Base-by-base conservation (phyloP, 2,797 vertebrate species). In the Neomorphus geoffroyi region DNA sequence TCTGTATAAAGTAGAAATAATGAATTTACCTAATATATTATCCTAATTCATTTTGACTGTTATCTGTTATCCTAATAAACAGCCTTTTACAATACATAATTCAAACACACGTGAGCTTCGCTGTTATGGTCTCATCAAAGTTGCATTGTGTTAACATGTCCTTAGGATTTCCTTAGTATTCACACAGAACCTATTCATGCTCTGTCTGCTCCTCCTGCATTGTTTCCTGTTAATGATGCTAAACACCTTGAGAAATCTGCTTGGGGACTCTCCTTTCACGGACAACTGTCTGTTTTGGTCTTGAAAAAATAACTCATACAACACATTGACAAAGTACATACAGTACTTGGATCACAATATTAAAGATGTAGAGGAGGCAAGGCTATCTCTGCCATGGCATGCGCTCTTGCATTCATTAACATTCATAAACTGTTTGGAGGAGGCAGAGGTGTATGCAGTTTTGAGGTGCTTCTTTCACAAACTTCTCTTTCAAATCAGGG, bases 91-190 rank as follows among this genome's bases (percentile, higher is more conserved):
- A 75, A 75, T 73, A 56, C 4, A 9, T 65, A 93, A 35, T 87
- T 61, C 74, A 81, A 92, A 73, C 62, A 69, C 11, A 23, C 74
- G 32, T 73, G 69, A 92, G 86, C 32, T 88, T 95, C 82, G 66
- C 35, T 81, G 8, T 83, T 93, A 73, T 1, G 56, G 86, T 96
- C 32, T 92, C 93, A 94, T 65, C 73, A 87, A 86, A 77, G 62
- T 90, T 95, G 45, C 70, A 72, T 66, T 93, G 54, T 95, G 41
- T 88, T 96, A 91, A 82, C 57, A 69, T 91, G 64, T 95, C 95
- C 72, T 93, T 87, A 72, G 83, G 51, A 71, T 61, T 96, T 95
- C 72, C 88, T 93, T 77, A 93, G 74, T 91, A 80, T 88, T 97
- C 64, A 84, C 72, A 84, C 80, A 79, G 75, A 96, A 80, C 66